A percentile compares a stretch with the other conserved stretches of the same genome.
phyloP scores from a whole-genome alignment of 2,113 vertebrate species.

The Picathartes gymnocephalus region DNA sequence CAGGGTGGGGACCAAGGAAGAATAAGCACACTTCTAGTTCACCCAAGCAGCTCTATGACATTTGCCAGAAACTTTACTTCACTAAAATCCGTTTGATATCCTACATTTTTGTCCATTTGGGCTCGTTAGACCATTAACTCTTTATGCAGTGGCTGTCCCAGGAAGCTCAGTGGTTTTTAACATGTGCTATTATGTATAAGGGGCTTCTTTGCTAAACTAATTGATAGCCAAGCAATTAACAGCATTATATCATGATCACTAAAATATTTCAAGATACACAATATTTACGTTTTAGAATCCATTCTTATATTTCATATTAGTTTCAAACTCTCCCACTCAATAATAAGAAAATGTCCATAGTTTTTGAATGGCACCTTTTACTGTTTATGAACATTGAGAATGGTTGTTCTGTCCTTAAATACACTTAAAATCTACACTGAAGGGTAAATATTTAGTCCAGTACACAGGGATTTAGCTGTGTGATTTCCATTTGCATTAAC shows the following conservation, averaged over 20 bases:
- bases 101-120: background rate
- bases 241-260: background rate
- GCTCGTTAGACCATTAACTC: background rate
- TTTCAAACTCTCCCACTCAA: background rate
- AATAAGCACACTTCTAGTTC: background rate
- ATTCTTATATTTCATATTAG: background rate
- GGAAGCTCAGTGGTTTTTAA: background rate
- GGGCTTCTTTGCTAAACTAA: background rate
- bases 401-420: conserved; percentile 16
- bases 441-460: conserved; percentile 60
- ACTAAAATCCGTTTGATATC: background rate
- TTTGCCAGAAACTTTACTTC: background rate
- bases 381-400: background rate
- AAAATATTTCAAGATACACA: background rate
- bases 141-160: background rate
- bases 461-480: background rate
- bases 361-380: background rate
- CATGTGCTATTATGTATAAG: background rate
- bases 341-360: background rate
- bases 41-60: background rate
- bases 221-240: background rate
- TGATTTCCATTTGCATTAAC: conserved; percentile 47
- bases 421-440: conserved; percentile 29
- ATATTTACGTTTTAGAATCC: background rate
- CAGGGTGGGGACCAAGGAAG: background rate